Evolutionary conservation across 53 echinoderm and acorn worm species (phyloP), one percentile per base, ranked within the genome.

Genomic region (Stichopus horrens): DNA sequence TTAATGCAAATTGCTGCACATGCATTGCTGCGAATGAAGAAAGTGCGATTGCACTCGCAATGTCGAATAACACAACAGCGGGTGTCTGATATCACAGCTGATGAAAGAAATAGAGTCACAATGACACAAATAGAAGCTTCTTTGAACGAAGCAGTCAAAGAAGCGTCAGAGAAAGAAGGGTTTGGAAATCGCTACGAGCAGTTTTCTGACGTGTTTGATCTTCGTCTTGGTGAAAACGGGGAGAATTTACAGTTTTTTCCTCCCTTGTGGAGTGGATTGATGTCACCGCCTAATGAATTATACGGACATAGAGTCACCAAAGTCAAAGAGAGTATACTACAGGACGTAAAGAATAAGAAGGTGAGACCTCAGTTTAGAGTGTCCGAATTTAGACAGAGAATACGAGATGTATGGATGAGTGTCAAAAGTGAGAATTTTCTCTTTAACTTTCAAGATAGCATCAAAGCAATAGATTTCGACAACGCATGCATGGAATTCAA

Each of bases 1-100:
- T 84, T 84, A 51, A 23, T 84, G 6, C 84, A 84, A 37, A 84
- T 84, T 51, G 84, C 84, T 9, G 84, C 67, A 5, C 84, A 84
- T 23, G 84, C 84, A 21, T 52, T 84, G 21, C 60, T 84, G 10
- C 60, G 84, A 66, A 84, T 84, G 84, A 60, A 66, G 37, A 83
- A 83, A 53, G 0, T n/a, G 55, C 57, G 83, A 58, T 55, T 83
- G 5, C 53, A 83, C 54, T 83, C 83, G 11, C 14, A 53, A 20
- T 83, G 57, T 1, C n/a, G 83, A 6, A 83, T 83, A 14, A 59
- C 57, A 54, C 83, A 83, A 23, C 83, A 83, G 57, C 55, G 19
- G 13, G 83, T 83, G 0, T 54, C 83, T 9, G 83, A 83, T 55
- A 4, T 83, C 7, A 55, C 83, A 6, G 83, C 56, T 55, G 58